phyloP scores from a whole-genome alignment of 64 coral and sea anemone genomes.

The Actinia equina region DNA sequence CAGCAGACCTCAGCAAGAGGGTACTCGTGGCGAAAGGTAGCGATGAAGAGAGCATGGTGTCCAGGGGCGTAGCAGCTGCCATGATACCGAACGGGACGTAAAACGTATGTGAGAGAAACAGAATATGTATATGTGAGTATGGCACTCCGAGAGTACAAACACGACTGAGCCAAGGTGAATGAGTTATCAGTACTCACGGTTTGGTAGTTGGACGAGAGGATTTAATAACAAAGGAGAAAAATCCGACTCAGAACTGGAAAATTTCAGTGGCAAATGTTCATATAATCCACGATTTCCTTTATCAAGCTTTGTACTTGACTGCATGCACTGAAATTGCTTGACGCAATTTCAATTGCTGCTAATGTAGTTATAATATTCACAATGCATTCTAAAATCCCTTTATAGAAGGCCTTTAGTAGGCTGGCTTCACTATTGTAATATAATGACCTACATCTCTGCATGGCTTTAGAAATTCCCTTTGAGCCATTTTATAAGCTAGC shows the following conservation, averaged over 20 bases:
- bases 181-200: too few species aligned
- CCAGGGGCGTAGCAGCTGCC: constrained; percentile 42
- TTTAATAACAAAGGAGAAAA: background rate
- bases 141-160: background rate
- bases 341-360: background rate
- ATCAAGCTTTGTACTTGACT: too few species aligned
- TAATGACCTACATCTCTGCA: too few species aligned
- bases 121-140: background rate
- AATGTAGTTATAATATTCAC: background rate
- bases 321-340: background rate
- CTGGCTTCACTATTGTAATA: too few species aligned
- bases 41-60: constrained; percentile 43
- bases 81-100: constrained; percentile 35
- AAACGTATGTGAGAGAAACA: background rate
- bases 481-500: too few species aligned
- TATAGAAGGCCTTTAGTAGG: background rate
- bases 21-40: constrained; percentile 31
- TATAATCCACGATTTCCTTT: too few species aligned
- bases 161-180: background rate
- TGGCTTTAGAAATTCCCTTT: too few species aligned
- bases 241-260: background rate
- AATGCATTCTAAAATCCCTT: background rate
- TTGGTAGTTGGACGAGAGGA: background rate
- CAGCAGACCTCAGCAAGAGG: constrained; percentile 43
- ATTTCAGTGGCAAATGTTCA: too few species aligned